A percentile compares a stretch with the other conserved stretches of the same genome.
Evolutionary conservation across 2,888 invertebrate species (phyloP).

Genomic region (Dynastes maya): DNA sequence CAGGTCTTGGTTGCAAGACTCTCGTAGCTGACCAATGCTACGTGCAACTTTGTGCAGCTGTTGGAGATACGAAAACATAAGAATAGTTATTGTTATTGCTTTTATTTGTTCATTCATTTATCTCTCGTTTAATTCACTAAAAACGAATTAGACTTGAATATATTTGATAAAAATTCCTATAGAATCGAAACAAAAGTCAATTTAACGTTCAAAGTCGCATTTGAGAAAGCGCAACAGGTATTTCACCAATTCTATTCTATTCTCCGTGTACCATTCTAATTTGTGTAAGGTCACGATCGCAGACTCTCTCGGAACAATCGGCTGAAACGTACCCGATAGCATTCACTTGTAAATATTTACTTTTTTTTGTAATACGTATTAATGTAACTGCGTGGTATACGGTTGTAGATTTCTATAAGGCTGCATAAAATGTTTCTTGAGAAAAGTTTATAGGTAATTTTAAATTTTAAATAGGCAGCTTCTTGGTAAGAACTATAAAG

Average conservation of each 20-base stretch:
- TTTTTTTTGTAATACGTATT: not conserved
- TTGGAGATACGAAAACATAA: too few relatives aligned
- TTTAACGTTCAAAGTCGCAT: not conserved
- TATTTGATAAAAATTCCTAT: not conserved
- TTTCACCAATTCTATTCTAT: not conserved
- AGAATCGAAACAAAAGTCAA: not conserved
- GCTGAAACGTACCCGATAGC: not conserved
- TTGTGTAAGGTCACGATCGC: constrained; percentile 25
- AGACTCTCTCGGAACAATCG: constrained; percentile 4
- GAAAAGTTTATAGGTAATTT: too few relatives aligned
- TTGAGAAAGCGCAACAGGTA: constrained; percentile 29
- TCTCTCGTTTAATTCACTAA: not conserved
- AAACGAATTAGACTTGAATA: not conserved
- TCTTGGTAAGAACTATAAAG: too few relatives aligned
- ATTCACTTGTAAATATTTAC: not conserved
- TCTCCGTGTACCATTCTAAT: constrained; percentile 7
- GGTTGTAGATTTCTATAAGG: too few relatives aligned
- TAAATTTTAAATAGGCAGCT: too few relatives aligned
- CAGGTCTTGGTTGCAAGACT: too few relatives aligned
- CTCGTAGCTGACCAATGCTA: too few relatives aligned
- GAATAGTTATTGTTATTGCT: too few relatives aligned
- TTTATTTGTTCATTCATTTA: too few relatives aligned
- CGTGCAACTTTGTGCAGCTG: too few relatives aligned
- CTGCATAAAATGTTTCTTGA: too few relatives aligned
- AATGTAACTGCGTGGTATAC: too few relatives aligned